These are phyloP conservation scores for Ectobius pallidus DNA, from an alignment of 2,888 invertebrate genomes.

Conservation along the genomic window DNA sequence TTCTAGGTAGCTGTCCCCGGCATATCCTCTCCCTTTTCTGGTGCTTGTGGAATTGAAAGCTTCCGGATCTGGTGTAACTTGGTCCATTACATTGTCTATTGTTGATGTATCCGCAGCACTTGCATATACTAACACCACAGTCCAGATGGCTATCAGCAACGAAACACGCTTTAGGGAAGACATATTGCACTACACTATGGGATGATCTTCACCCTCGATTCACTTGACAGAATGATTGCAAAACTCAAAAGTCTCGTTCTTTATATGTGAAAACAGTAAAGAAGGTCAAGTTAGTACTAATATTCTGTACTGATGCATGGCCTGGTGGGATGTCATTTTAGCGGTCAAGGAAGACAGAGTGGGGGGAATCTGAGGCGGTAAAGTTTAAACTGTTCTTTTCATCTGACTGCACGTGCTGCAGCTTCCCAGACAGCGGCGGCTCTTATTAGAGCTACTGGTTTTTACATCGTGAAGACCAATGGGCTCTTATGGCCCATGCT, in stretches of 20 bases:
- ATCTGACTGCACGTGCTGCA: too few relatives aligned
- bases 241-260: background rate
- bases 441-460: too few relatives aligned
- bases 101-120: background rate
- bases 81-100: background rate
- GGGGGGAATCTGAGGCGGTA: background rate
- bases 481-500: too few relatives aligned
- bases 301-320: too few relatives aligned
- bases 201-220: background rate
- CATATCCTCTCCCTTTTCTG: background rate
- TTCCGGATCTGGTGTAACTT: background rate
- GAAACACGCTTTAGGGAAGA: too few relatives aligned
- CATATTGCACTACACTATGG: too few relatives aligned
- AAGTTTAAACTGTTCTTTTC: too few relatives aligned
- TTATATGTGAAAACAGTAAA: slow-evolving; percentile 9
- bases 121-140: background rate
- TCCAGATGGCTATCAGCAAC: background rate
- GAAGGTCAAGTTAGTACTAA: slow-evolving; percentile 19
- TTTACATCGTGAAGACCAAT: too few relatives aligned
- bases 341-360: background rate
- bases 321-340: background rate
- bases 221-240: background rate
- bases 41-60: background rate
- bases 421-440: too few relatives aligned
- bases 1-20: slow-evolving; percentile 40